Percentiles rank a stretch among this genome's conserved stretches.
These are phyloP conservation scores for Sclerurus mexicanus DNA, from an alignment of 2,113 vertebrate species.

Conservation along the genomic window DNA sequence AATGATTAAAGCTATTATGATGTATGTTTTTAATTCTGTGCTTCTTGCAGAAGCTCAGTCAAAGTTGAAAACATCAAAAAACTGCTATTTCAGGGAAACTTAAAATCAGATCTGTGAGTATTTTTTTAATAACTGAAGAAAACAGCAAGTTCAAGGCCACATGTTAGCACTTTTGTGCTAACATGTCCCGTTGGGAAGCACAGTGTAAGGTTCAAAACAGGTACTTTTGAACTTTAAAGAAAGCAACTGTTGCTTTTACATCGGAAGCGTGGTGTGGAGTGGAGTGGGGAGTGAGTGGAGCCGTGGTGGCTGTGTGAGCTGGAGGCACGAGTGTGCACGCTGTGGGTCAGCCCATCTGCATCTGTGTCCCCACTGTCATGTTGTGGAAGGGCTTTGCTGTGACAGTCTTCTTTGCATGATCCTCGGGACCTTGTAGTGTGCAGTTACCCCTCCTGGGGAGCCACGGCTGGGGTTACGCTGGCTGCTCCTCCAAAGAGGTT, in stretches of 20 bases:
- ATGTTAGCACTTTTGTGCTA: background rate
- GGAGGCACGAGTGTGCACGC: background rate
- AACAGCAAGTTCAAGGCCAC: background rate
- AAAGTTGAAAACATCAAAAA: background rate
- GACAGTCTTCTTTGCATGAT: conserved; percentile 9
- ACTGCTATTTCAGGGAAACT: background rate
- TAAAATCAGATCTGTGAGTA: background rate
- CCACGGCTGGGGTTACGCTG: background rate
- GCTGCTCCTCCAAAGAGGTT: conserved; percentile 6
- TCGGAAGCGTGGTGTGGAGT: background rate
- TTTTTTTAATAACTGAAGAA: background rate
- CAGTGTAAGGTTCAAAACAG: background rate
- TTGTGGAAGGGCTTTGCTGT: background rate
- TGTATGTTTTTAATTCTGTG: background rate
- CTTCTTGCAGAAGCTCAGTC: background rate
- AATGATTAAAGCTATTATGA: background rate
- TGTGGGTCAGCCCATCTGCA: background rate
- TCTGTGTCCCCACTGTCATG: background rate
- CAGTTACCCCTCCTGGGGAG: conserved; percentile 7
- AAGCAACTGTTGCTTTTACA: background rate
- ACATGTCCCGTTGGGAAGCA: background rate
- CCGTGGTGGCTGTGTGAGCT: background rate
- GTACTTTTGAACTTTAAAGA: background rate
- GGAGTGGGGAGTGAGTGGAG: background rate
- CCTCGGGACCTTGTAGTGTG: conserved; percentile 31